Conservation (phyloP, 2,113 vertebrate species). For the Caracal caracal region DNA sequence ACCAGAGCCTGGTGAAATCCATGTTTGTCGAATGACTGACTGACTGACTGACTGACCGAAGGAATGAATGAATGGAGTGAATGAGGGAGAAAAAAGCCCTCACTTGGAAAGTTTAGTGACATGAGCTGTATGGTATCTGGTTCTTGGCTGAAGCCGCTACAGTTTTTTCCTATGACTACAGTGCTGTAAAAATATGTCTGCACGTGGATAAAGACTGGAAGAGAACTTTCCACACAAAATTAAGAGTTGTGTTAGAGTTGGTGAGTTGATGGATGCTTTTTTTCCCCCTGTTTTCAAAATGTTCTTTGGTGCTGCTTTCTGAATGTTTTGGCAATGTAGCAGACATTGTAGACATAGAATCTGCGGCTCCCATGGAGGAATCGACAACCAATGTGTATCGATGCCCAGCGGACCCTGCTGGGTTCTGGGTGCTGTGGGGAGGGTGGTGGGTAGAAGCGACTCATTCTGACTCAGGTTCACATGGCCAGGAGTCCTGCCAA, state of each 20-base stretch:
- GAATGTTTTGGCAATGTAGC: slow-evolving; percentile 39
- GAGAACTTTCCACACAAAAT: slow-evolving; percentile 75
- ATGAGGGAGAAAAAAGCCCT: slow-evolving; percentile 56
- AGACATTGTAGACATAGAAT: not conserved
- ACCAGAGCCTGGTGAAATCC: not conserved
- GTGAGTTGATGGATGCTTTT: slow-evolving; percentile 70
- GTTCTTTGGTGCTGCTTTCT: slow-evolving; percentile 49
- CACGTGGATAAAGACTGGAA: slow-evolving; percentile 73
- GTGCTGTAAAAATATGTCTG: slow-evolving; percentile 72
- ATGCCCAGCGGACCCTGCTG: slow-evolving; percentile 23
- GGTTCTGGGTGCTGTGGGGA: slow-evolving; percentile 42
- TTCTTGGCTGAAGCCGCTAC: slow-evolving; percentile 68
- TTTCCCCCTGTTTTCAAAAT: not conserved
- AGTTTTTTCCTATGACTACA: slow-evolving; percentile 75
- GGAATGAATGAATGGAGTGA: slow-evolving; percentile 63
- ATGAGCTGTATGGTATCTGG: slow-evolving; percentile 71
- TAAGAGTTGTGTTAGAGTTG: slow-evolving; percentile 77
- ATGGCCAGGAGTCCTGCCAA: slow-evolving; percentile 27
- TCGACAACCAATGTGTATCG: not conserved
- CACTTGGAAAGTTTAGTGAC: slow-evolving; percentile 72
- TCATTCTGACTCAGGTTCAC: slow-evolving; percentile 55
- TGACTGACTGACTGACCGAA: not conserved
- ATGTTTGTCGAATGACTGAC: slow-evolving; percentile 64
- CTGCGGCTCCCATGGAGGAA: not conserved
- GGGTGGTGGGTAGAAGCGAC: not conserved